A percentile compares a stretch with the other conserved stretches of the same genome.
Evolutionary conservation across 1,140 invertebrate genomes (phyloP).

Genomic region (Spodoptera litura): DNA sequence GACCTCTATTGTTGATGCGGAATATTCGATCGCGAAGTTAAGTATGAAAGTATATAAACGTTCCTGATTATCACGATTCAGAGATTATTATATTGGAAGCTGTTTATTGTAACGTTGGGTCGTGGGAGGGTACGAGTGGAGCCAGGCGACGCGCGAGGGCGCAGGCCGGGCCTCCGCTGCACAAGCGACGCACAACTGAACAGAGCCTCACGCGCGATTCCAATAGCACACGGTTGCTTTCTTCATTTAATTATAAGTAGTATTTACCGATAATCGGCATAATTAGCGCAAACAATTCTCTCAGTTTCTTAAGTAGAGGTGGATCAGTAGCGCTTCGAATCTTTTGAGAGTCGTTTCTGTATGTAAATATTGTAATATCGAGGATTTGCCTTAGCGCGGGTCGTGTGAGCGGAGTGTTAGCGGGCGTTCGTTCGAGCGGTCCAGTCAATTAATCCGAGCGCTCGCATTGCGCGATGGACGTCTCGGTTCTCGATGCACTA

Average conservation of each 20-base stretch:
- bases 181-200: constrained; percentile 75
- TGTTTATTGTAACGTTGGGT: constrained; percentile 71
- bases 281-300: constrained; percentile 75
- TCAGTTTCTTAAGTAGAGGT: constrained; percentile 82
- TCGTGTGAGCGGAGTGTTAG: constrained; percentile 73
- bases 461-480: constrained; percentile 61
- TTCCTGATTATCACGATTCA: constrained; percentile 72
- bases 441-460: constrained; percentile 82
- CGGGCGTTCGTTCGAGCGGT: constrained; percentile 71
- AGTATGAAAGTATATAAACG: constrained; percentile 69
- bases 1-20: constrained; percentile 79
- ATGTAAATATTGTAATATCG: constrained; percentile 83
- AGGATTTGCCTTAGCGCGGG: constrained; percentile 78
- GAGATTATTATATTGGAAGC: constrained; percentile 74
- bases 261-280: constrained; percentile 73
- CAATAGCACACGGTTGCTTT: constrained; percentile 81
- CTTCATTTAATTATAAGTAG: constrained; percentile 83
- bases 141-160: background rate
- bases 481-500: constrained; percentile 75
- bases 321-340: constrained; percentile 83
- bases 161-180: constrained; percentile 47
- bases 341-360: constrained; percentile 73
- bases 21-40: constrained; percentile 65
- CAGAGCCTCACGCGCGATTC: constrained; percentile 70
- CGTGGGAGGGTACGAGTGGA: constrained; percentile 55